A percentile compares a stretch with the other conserved stretches of the same genome.
phyloP scores from a whole-genome alignment of 2,797 vertebrate species.

The Darevskia nairensis region DNA sequence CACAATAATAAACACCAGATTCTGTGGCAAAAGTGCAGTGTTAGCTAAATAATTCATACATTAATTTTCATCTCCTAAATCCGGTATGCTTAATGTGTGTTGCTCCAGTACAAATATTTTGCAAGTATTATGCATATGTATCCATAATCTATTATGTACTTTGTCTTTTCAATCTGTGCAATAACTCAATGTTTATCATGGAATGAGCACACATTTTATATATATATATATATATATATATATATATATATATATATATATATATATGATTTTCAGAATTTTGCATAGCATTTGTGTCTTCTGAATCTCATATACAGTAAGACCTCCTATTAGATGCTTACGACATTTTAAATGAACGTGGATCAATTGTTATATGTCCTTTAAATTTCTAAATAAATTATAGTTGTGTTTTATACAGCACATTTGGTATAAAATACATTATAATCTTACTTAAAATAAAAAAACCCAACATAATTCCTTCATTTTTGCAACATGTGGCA shows the following conservation, averaged over 20 bases:
- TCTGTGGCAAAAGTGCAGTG: slow-evolving; percentile 51
- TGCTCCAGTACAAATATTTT: slow-evolving; percentile 43
- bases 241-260: too few species aligned
- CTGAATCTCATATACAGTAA: slow-evolving; percentile 16
- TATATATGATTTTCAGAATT: too few species aligned
- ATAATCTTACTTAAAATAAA: neutral
- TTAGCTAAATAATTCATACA: slow-evolving; percentile 61
- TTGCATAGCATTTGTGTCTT: slow-evolving; percentile 33
- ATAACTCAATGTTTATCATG: slow-evolving; percentile 15
- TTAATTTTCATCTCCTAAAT: slow-evolving; percentile 70
- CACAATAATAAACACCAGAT: slow-evolving; percentile 77
- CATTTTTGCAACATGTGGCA: neutral
- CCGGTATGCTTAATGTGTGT: slow-evolving; percentile 55
- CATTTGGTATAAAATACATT: neutral
- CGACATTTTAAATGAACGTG: neutral
- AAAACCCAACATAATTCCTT: neutral
- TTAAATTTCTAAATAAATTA: neutral
- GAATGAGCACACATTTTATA: slow-evolving; percentile 28
- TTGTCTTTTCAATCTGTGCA: slow-evolving; percentile 31
- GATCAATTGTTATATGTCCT: neutral
- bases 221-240: neutral
- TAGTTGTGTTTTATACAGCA: neutral
- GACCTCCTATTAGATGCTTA: too few species aligned
- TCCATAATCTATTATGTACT: slow-evolving; percentile 33
- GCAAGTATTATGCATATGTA: slow-evolving; percentile 30